Evolutionary conservation across 2,113 vertebrate species (phyloP).

Genomic region (Coptodon rendalli): DNA sequence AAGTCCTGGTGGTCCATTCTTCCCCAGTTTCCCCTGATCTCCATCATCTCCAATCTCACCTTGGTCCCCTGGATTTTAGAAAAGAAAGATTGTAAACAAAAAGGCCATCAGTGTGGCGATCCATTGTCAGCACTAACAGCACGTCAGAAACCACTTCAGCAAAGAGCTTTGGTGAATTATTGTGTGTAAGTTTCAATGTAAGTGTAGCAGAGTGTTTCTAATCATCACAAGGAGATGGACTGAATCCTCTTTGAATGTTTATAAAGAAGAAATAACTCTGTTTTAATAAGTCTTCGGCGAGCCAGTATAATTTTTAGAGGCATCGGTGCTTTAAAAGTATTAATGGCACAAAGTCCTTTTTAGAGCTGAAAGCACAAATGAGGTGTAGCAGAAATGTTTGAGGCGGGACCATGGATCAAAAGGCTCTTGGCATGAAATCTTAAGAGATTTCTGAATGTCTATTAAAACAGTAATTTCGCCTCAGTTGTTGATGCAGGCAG

Average conservation of each 20-base stretch:
- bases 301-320: neutral
- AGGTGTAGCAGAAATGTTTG: constrained; percentile 2
- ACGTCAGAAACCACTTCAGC: neutral
- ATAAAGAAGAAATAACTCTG: neutral
- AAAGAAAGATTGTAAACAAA: neutral
- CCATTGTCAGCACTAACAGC: neutral
- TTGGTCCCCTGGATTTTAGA: constrained; percentile 48
- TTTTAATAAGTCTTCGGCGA: neutral
- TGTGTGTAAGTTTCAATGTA: neutral
- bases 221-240: neutral
- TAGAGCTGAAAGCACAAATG: neutral
- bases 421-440: neutral
- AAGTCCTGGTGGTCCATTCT: constrained; percentile 56
- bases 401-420: neutral
- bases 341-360: neutral
- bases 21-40: constrained; percentile 50
- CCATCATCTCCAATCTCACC: constrained; percentile 55
- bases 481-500: neutral
- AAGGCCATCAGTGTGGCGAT: neutral
- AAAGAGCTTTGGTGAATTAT: neutral
- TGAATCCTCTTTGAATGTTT: neutral
- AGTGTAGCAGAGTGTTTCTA: neutral
- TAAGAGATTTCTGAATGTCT: constrained; percentile 2
- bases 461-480: neutral
- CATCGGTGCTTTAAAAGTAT: neutral